Conservation (phyloP, 2,113 vertebrate genomes). For the Oncorhynchus kisutch region DNA sequence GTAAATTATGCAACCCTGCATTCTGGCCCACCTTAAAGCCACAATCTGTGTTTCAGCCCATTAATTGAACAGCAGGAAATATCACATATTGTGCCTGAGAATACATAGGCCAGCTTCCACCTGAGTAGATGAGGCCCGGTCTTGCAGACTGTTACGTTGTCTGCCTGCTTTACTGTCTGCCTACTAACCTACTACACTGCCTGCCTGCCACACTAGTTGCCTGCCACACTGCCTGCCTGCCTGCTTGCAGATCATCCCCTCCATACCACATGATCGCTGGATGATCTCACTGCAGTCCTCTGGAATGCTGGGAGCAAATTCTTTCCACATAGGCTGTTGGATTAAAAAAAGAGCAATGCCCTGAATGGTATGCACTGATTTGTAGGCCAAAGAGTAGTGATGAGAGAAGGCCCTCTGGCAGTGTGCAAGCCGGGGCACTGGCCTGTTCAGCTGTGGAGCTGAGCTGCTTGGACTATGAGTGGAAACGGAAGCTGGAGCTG, state of each 20-base stretch:
- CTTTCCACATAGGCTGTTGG: constrained; percentile 50
- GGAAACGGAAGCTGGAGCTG: neutral
- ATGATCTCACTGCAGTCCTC: constrained; percentile 55
- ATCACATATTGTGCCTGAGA: neutral
- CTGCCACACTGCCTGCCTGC: too few species aligned
- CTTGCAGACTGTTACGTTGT: neutral
- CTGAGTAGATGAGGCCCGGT: neutral
- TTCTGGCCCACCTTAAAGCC: neutral
- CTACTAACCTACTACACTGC: too few species aligned
- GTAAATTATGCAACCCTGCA: neutral
- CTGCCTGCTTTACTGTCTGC: too few species aligned
- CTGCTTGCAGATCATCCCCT: neutral
- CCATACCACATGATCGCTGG: constrained; percentile 47
- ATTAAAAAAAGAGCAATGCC: constrained; percentile 29
- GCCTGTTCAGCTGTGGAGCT: neutral
- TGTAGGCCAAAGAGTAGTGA: constrained; percentile 35
- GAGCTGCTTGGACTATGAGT: constrained; percentile 1
- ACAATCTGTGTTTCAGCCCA: too few species aligned
- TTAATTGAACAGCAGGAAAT: too few species aligned
- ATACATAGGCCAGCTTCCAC: too few species aligned
- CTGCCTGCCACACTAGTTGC: too few species aligned
- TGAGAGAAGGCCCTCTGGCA: constrained; percentile 7
- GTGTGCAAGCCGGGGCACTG: neutral
- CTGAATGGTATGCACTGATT: constrained; percentile 41
- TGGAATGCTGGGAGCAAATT: constrained; percentile 63